Evolutionary conservation across 37 sponge, comb jelly and placozoan species (phyloP).

Genomic region (Halisarca cf. caerulea): DNA sequence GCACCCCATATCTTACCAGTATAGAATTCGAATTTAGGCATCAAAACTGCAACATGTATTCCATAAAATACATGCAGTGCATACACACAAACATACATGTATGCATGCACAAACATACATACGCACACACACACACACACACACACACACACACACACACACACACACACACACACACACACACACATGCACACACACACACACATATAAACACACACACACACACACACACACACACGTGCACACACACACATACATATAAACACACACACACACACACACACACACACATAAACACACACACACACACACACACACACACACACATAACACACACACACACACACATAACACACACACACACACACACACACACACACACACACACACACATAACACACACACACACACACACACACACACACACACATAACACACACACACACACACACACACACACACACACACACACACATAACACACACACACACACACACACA

Average conservation of each 20-base stretch:
- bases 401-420: background rate
- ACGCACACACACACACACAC: conserved; percentile 21
- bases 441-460: conserved; percentile 24
- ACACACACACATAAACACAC: too few species aligned
- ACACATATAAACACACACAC: conserved; percentile 4
- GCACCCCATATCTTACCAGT: too few species aligned
- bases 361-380: conserved; percentile 24
- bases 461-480: conserved; percentile 23
- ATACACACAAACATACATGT: background rate
- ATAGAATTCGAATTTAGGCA: too few species aligned
- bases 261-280: too few species aligned
- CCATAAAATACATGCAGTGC: too few species aligned
- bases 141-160: conserved; percentile 17
- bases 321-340: background rate
- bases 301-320: background rate
- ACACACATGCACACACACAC: background rate
- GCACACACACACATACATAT: conserved; percentile 13
- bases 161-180: too few species aligned
- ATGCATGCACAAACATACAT: background rate
- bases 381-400: conserved; percentile 7
- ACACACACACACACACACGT: conserved; percentile 17
- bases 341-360: conserved; percentile 21
- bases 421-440: background rate
- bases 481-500: too few species aligned
- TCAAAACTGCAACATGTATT: too few species aligned